Evolutionary conservation across 2,113 vertebrate species (phyloP), one percentile per base, ranked within the genome.

Genomic region (Larimichthys crocea): DNA sequence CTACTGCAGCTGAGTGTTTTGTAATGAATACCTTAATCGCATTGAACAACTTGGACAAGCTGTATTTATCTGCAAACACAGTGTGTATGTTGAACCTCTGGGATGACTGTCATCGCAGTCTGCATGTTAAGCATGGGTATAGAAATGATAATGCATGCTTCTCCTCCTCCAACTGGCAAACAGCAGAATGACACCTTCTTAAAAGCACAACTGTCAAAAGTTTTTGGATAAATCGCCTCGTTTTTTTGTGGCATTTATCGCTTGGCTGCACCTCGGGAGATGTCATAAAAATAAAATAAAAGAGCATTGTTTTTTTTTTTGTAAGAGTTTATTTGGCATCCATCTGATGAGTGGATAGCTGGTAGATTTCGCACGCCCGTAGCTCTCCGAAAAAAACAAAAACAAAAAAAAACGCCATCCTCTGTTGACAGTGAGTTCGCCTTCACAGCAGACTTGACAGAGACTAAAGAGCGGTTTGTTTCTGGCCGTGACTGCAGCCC

Each of bases 141-240:
- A 74, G 62, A 53, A 74, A 24, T n/a, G 42, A 59, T 86, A 0
- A 88, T 88, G 50, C n/a, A 15, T 75, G 82, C 87, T 70, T 91
- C 90, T 91, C 84, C 85, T 85, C 89, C 91, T 90, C 91, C 92
- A 89, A 63, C 85, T 74, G 92, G 90, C 87, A 80, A 83, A 0
- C 52, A 61, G 11, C 67, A 81, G 91, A 87, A 91, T 72, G 72
- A 86, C 91, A 89, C 81, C 65, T 84, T 62, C 40, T 48, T 44
- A 10, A 56, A 49, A 81, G 66, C 85, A 57, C 22, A 44, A 52
- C 83, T 79, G 77, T 66, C 80, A 82, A 72, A 91, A 85, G 80
- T 91, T 92, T 92, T 86, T 4, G 46, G 59, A 22, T 16, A 57
- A 29, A 68, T 87, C 44, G 10, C 16, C 52, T 61, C 3, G 9